Percentiles rank a stretch among this genome's conserved stretches.
Conservation (phyloP, 2,797 vertebrate genomes). For the Tokudaia tokunoshimensis region DNA sequence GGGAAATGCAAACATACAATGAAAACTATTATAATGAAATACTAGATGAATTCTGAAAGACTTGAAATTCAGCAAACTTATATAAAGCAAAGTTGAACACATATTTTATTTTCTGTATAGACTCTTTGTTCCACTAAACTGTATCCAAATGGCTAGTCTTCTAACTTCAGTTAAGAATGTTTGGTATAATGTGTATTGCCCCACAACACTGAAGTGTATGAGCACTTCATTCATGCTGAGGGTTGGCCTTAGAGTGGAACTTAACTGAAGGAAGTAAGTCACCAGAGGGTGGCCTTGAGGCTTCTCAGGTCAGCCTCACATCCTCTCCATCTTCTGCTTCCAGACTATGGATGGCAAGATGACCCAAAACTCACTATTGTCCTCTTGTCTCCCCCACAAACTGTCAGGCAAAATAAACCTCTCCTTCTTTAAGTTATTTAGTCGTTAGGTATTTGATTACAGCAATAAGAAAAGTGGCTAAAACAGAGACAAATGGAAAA, state of each 20-base stretch:
- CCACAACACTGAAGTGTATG: not conserved
- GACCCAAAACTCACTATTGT: not conserved
- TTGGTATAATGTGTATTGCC: not conserved
- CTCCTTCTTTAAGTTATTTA: not conserved
- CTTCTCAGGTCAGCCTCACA: not conserved
- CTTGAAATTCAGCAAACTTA: slow-evolving; percentile 47
- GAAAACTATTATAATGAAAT: slow-evolving; percentile 26
- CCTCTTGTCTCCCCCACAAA: not conserved
- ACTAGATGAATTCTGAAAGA: not conserved
- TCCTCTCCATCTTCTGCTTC: not conserved
- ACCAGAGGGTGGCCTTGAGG: not conserved
- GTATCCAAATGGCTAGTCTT: slow-evolving; percentile 34
- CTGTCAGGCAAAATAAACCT: not conserved
- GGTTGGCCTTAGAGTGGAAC: not conserved
- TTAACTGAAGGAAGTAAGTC: not conserved
- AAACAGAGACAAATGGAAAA: not conserved
- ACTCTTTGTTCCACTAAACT: slow-evolving; percentile 37
- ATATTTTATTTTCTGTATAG: slow-evolving; percentile 29
- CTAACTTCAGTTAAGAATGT: slow-evolving; percentile 20
- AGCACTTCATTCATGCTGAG: not conserved
- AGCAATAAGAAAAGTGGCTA: not conserved
- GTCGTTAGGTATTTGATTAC: not conserved
- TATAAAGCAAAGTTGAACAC: slow-evolving; percentile 27
- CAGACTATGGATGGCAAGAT: not conserved
- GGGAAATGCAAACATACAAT: slow-evolving; percentile 40